Evolutionary conservation across 2,797 vertebrate species (phyloP).

Genomic region (Megaceryle alcyon): DNA sequence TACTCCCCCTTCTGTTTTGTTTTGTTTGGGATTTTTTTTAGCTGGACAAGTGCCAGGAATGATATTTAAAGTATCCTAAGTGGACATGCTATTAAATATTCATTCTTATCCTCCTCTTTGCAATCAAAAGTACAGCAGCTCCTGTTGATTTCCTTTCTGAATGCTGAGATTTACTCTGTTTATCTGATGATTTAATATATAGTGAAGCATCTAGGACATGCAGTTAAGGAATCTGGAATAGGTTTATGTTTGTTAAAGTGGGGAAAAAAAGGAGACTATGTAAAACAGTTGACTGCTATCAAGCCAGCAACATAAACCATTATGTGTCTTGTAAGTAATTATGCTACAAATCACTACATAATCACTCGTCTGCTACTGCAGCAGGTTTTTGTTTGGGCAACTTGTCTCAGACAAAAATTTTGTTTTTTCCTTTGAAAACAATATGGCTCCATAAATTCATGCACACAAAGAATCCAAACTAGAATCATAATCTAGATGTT

Average conservation of each 20-base stretch:
- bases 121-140: constrained; percentile 20
- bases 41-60: constrained; percentile 66
- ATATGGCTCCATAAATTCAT: background rate
- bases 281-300: background rate
- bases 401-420: background rate
- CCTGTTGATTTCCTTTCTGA: constrained; percentile 24
- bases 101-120: constrained; percentile 24
- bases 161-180: constrained; percentile 28
- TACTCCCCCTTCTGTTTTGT: constrained; percentile 18
- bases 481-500: background rate
- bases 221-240: background rate
- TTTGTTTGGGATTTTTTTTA: background rate
- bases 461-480: background rate
- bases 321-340: constrained; percentile 2
- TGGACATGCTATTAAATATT: constrained; percentile 74
- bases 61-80: constrained; percentile 62
- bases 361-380: constrained; percentile 7
- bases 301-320: background rate
- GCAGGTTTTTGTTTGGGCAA: background rate
- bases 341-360: constrained; percentile 4
- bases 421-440: background rate
- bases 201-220: background rate
- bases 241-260: background rate
- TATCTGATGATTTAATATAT: constrained; percentile 1
- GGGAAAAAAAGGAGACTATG: background rate